Conservation (phyloP, 2,113 vertebrate genomes). For the Amphilophus citrinellus region DNA sequence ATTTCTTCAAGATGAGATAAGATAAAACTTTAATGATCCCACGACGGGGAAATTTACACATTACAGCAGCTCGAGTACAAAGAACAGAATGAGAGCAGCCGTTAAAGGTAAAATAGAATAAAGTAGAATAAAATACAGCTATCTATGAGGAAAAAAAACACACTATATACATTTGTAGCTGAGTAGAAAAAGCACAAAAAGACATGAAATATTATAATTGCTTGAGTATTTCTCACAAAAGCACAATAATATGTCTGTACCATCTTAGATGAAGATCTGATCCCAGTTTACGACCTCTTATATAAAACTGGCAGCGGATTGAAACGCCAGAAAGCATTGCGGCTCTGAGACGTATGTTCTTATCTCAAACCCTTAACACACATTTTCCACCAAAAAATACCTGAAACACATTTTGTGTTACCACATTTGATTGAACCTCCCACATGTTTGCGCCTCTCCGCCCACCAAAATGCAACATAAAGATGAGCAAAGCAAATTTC, state of each 20-base stretch:
- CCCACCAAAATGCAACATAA: background rate
- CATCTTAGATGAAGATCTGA: background rate
- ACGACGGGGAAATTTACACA: no score
- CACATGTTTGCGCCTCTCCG: background rate
- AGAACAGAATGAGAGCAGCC: no score
- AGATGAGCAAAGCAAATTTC: constrained; percentile 17
- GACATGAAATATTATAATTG: background rate
- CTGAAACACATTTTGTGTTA: background rate
- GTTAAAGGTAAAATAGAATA: no score
- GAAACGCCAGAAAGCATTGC: background rate
- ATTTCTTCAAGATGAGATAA: background rate
- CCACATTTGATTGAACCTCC: constrained; percentile 11
- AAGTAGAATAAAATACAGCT: no score
- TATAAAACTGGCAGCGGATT: background rate
- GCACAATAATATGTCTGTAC: background rate
- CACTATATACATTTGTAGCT: no score
- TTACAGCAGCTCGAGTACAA: no score
- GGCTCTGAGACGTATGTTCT: background rate
- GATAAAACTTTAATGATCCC: no score
- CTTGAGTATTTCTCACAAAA: background rate
- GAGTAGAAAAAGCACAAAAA: background rate
- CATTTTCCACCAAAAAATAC: constrained; percentile 15
- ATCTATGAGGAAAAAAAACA: no score
- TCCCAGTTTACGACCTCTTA: background rate
- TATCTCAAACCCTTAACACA: background rate